Base-by-base conservation (phyloP, 2,888 invertebrate genomes). In the Melitaea athalia region DNA sequence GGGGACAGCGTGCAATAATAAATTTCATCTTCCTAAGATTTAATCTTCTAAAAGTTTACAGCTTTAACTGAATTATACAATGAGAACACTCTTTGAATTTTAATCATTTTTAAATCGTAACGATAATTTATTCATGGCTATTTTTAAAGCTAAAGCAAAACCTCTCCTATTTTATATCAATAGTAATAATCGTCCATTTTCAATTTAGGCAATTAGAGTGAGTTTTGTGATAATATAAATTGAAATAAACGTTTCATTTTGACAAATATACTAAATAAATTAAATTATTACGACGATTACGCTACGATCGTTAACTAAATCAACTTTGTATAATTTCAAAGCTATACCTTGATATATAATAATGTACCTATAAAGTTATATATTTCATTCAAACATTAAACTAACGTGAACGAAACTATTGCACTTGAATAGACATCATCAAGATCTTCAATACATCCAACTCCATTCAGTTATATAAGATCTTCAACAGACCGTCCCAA, bases 381-480 rank as follows among this genome's bases (percentile, higher is more conserved):
- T 38, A 38, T 38, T 38, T 38, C 38, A 47, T 7, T 15, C 15
- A 3, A 24, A 24, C 8, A 49, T 49, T n/a, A 49, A 15, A 17
- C 10, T 38, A 38, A 5, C 5, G 5, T 38, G 38, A 15, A 49
- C 49, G 2, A 15, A 50, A 15, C 7, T 0, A n/a, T 15, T n/a
- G 5, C 15, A 49, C n/a, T 49, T 7, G n/a, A 11, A 49, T 49
- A 15, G n/a, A 49, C 15, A 15, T n/a, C 15, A 49, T 7, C 17
- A 15, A 11, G 15, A 50, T 17, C 50, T 17, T 50, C 15, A 50
- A 50, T 17, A 8, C 50, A 14, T 57, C 38, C 5, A 31, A 31
- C 57, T 38, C 38, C 33, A 57, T 31, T 38, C 31, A 45, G 59
- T 59, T 59, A 59, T 59, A 59, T 59, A 59, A 59, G 15, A 15